Base-by-base conservation (phyloP, 2,113 vertebrate species). In the Pangasianodon gigas region DNA sequence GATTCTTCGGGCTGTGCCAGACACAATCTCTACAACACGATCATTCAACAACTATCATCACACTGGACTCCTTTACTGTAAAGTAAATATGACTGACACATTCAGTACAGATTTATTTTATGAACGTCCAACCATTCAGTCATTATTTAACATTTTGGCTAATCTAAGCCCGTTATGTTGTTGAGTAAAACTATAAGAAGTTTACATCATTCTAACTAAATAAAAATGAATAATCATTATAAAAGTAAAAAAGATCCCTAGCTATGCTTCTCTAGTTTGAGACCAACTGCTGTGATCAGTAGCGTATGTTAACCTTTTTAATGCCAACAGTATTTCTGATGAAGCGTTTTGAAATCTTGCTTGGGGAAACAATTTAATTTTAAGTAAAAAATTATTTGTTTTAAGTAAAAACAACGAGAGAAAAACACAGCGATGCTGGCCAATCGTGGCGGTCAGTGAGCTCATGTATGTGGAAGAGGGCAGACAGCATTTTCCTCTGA, bases 1-100 rank as follows among this genome's bases (percentile, higher is more conserved):
- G 84, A 79, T 79, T 82, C 85, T 86, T 82, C 13, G 6, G 58
- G 90, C 77, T 83, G 46, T 83, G 77, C 87, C 18, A 75, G 58
- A 51, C 87, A 81, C 56, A 54, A 65, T 84, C 80, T 90, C 83
- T 48, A 37, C 16, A 56, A 29, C 87, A 24, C 41, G 90, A 89
- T 74, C 89, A 84, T 82, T 84, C 89, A 83, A 65, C 3, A 37
- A 24, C 14, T 8, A 14, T 62, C 84, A 48, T 60, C 62, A 21
- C 46, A 18, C 67, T 6, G 58, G 48, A 21, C 79, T n/a, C 48
- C 6, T 52, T 81, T 24, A 41, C 4, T 74, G 65, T 62, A 26
- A 62, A 62, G 6, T 62, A 62, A 24, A 62, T 62, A 6, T 8
- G 10, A 29, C 62, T 65, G 62, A 19, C 1, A 0, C 16, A 7